phyloP scores from a whole-genome alignment of 2,113 vertebrate genomes.

The Pipra filicauda region DNA sequence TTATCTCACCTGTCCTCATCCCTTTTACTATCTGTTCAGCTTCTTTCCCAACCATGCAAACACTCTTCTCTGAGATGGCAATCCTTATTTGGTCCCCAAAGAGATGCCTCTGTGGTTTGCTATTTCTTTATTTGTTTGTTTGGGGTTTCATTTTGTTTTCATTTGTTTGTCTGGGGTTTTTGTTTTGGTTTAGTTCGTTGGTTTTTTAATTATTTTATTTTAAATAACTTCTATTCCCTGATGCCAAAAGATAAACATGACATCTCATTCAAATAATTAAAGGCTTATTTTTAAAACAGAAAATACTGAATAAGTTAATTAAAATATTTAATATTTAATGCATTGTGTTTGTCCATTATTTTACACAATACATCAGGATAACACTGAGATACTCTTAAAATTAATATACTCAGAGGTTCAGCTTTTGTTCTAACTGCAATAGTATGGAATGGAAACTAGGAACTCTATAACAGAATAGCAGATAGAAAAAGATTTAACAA shows the following conservation, averaged over 20 bases:
- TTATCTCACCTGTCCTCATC: neutral
- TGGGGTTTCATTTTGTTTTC: neutral
- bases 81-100: neutral
- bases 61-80: neutral
- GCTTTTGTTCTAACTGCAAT: neutral
- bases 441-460: neutral
- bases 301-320: neutral
- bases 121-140: neutral
- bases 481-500: neutral
- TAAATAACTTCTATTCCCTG: neutral
- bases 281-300: neutral
- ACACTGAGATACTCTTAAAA: neutral
- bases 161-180: neutral
- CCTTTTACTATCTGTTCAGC: neutral
- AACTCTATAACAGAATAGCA: neutral
- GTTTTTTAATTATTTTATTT: neutral
- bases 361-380: neutral
- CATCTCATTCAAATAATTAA: neutral
- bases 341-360: neutral
- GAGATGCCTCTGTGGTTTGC: neutral
- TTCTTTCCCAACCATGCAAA: neutral
- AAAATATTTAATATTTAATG: neutral
- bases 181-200: too few relatives aligned
- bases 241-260: neutral
- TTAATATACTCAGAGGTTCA: neutral